A percentile compares a stretch with the other conserved stretches of the same genome.
phyloP scores from a whole-genome alignment of 2,113 vertebrate genomes.

The Chamaea fasciata region DNA sequence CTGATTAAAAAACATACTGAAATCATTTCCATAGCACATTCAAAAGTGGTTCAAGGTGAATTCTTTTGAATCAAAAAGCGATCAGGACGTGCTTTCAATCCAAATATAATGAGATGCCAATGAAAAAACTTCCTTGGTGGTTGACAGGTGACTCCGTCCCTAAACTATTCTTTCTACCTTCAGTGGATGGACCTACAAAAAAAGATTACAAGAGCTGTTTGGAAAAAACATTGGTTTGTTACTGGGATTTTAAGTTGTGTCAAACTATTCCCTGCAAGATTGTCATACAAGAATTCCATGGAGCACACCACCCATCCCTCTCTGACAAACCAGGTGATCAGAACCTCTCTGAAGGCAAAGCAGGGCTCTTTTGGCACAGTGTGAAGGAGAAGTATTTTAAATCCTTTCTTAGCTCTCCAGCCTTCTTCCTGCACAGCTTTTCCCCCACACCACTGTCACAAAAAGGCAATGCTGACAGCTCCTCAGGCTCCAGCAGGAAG shows the following conservation, averaged over 20 bases:
- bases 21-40: not conserved
- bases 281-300: not conserved
- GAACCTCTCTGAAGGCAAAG: not conserved
- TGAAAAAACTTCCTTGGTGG: not conserved
- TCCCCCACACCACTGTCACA: constrained; percentile 23
- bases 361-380: not conserved
- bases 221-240: not conserved
- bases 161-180: not conserved
- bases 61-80: not conserved
- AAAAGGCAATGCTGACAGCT: not conserved
- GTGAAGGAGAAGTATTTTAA: not conserved
- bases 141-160: not conserved
- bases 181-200: not conserved
- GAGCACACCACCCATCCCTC: not conserved
- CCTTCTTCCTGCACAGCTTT: not conserved
- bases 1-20: not conserved
- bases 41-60: not conserved
- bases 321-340: not conserved
- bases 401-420: not conserved
- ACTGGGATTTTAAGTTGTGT: not conserved
- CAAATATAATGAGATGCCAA: not conserved
- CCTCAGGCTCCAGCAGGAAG: constrained; percentile 4
- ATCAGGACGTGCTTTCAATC: not conserved
- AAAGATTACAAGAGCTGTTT: not conserved
- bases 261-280: not conserved